Conservation (phyloP, 2,797 vertebrate genomes). For the Cynodonichthys magdalenae region DNA sequence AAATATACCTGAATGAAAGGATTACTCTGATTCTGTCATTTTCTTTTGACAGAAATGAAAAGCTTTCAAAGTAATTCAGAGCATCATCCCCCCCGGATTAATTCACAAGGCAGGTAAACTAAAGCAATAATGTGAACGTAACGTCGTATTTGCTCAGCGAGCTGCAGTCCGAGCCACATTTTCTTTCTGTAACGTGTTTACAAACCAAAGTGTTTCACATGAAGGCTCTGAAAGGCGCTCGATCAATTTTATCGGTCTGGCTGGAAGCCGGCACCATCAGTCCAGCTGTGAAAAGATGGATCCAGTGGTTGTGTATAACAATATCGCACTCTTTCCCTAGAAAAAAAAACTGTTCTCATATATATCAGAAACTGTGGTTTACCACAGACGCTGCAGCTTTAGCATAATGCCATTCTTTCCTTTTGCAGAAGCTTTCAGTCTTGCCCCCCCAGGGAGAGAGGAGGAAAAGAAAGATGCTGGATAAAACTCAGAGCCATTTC, state of each 20-base stretch:
- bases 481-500: constrained; percentile 5
- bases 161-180: not conserved
- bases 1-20: constrained; percentile 11
- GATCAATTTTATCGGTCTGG: not conserved
- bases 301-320: not conserved
- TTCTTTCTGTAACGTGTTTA: not conserved
- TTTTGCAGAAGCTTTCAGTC: not conserved
- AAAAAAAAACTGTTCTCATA: not conserved
- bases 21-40: too few species aligned
- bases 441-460: not conserved
- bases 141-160: too few species aligned
- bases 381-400: not conserved
- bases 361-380: not conserved
- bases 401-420: not conserved
- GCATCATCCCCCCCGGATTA: too few species aligned
- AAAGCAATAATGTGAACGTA: too few species aligned
- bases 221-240: not conserved
- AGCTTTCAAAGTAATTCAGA: not conserved
- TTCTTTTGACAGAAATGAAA: constrained; percentile 1
- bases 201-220: not conserved
- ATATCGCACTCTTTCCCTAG: not conserved
- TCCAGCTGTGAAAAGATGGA: not conserved
- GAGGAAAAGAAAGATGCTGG: too few species aligned
- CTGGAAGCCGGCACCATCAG: not conserved
- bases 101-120: too few species aligned